Base-by-base conservation (phyloP, 2,888 invertebrate genomes). In the Crocallis elinguaria region DNA sequence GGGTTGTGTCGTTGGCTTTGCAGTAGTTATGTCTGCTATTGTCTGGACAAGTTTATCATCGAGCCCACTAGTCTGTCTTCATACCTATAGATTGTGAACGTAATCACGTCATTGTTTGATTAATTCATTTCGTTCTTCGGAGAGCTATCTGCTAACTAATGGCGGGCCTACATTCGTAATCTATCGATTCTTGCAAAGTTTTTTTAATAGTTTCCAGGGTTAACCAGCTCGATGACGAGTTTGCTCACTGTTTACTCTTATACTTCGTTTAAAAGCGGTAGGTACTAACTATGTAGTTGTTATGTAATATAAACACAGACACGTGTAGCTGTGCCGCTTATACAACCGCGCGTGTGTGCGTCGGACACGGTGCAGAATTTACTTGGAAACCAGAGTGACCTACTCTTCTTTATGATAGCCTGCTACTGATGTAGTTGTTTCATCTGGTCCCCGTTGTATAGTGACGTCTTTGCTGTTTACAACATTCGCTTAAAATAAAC, bases 241-340 rank as follows among this genome's bases (percentile, higher is more conserved):
- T 54, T 9, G 11, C 23, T 25, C 21, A 48, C 39, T 50, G 46
- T 41, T 39, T 51, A 27, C 9, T 17, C 13, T 13, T 46, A 30
- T 11, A 33, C 11, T 14, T 12, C 32, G 14, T 25, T 13, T 54
- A 35, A 45, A 61, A 45, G 67, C 53, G 52, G 59, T 71, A 70
- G 65, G n/a, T n/a, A n/a, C 64, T 67, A 74, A 61, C 67, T 67
- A 53, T 48, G n/a, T n/a, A n/a, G n/a, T n/a, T 65, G 71, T 83
- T 82, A 80, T 73, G 78, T 82, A 83, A 84, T 74, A 79, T 79
- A 82, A 80, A 84, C 79, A 82, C 59, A 63, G 75, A 78, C 84
- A 82, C 80, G 82, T 82, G 82, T 77, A 60, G 71, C 60, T 67
- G 60, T 68, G 67, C 65, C 56, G 67, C 64, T 79, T 77, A 73